phyloP scores from a whole-genome alignment of 2,113 vertebrate genomes.

The Chloropsis hardwickii region DNA sequence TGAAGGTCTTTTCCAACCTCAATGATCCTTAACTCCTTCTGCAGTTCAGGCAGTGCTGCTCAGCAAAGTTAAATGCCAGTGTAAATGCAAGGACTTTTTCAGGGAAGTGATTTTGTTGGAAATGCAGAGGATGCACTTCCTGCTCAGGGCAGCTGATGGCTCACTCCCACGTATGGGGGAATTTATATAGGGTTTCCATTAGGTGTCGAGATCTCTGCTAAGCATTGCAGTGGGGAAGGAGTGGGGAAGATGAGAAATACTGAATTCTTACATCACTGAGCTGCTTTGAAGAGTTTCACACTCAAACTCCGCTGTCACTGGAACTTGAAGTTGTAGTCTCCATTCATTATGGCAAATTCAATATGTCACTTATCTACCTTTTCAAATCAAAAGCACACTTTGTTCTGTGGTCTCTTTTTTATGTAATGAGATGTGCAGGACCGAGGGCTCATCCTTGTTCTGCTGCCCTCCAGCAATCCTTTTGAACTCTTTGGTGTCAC shows the following conservation, averaged over 20 bases:
- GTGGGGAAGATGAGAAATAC: background rate
- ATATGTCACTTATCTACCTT: background rate
- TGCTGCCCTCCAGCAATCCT: background rate
- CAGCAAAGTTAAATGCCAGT: background rate
- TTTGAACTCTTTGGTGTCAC: background rate
- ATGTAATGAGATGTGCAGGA: background rate
- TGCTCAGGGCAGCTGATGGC: background rate
- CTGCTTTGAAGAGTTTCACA: background rate
- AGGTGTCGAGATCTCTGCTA: background rate
- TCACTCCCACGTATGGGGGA: background rate
- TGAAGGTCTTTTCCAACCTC: background rate
- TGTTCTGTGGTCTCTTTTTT: background rate
- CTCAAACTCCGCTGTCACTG: background rate
- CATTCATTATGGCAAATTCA: background rate
- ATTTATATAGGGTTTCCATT: background rate
- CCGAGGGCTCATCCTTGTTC: background rate
- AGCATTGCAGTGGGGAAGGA: background rate
- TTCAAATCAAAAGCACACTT: background rate
- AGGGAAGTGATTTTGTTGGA: background rate
- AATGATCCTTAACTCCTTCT: background rate
- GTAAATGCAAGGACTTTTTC: fast-evolving
- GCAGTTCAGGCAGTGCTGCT: background rate
- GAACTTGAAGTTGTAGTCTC: background rate
- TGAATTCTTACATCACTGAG: background rate
- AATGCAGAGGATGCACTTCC: background rate